These are phyloP conservation scores for Myotis planiceps DNA, from an alignment of 2,797 vertebrate species.

Conservation along the genomic window DNA sequence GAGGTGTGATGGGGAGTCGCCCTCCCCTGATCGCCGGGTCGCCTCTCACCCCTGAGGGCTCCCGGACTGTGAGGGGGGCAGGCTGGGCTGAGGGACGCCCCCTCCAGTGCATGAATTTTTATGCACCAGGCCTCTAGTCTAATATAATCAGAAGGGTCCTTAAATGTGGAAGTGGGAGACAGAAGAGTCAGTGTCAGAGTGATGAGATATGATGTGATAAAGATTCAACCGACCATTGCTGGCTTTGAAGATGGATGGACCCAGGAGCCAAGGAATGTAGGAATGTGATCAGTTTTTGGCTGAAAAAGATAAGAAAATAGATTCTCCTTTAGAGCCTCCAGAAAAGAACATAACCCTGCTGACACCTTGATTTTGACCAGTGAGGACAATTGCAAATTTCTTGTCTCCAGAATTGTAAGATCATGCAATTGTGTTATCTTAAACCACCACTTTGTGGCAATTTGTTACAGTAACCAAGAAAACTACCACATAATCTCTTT, in stretches of 20 bases:
- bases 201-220: not conserved
- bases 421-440: not conserved
- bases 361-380: not conserved
- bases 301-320: not conserved
- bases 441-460: not conserved
- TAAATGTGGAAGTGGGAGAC: not conserved
- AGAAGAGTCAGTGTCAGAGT: not conserved
- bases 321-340: not conserved
- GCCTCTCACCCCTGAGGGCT: too few species aligned
- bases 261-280: not conserved
- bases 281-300: not conserved
- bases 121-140: too few species aligned
- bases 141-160: not conserved
- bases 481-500: not conserved
- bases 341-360: not conserved
- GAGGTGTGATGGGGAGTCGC: too few species aligned
- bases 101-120: too few species aligned
- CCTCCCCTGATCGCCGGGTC: too few species aligned
- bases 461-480: not conserved
- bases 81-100: too few species aligned
- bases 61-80: too few species aligned
- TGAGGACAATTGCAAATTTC: not conserved
- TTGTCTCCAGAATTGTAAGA: not conserved
- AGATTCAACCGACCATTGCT: rapidly evolving
- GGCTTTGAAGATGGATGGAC: not conserved